These are phyloP conservation scores for Porites australiensis DNA, from an alignment of 64 coral and sea anemone species.

Conservation along the genomic window DNA sequence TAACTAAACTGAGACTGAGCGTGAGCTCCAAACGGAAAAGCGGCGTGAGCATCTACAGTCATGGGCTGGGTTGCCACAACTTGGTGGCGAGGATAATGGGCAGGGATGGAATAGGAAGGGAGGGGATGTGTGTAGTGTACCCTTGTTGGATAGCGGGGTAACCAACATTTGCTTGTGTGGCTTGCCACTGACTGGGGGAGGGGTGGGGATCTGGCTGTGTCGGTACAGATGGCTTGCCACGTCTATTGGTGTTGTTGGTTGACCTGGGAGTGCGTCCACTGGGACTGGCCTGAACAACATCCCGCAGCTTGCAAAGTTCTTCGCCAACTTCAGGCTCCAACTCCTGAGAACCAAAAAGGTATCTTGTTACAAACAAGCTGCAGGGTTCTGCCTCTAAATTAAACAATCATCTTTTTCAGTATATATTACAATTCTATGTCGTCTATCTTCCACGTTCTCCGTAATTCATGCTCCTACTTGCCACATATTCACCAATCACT, in stretches of 20 bases:
- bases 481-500: not conserved
- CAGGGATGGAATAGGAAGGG: conserved; percentile 34
- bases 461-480: not conserved
- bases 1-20: not conserved
- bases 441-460: not conserved
- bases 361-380: no score
- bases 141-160: conserved; percentile 68
- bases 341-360: conserved; percentile 54
- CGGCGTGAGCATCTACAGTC: not conserved
- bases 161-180: conserved; percentile 3
- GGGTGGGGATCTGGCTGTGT: conserved; percentile 23
- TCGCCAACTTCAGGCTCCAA: conserved; percentile 81
- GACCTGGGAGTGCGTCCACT: conserved; percentile 18
- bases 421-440: not conserved
- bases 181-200: conserved; percentile 66
- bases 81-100: conserved; percentile 16
- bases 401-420: not conserved
- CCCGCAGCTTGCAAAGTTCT: conserved; percentile 90
- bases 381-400: no score
- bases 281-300: conserved; percentile 47
- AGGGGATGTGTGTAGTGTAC: conserved; percentile 72
- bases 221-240: conserved; percentile 20
- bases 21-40: no score
- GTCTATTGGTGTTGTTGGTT: conserved; percentile 10
- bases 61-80: not conserved